Evolutionary conservation across 2,113 vertebrate genomes (phyloP).

Genomic region (Microcebus lehilahytsara): DNA sequence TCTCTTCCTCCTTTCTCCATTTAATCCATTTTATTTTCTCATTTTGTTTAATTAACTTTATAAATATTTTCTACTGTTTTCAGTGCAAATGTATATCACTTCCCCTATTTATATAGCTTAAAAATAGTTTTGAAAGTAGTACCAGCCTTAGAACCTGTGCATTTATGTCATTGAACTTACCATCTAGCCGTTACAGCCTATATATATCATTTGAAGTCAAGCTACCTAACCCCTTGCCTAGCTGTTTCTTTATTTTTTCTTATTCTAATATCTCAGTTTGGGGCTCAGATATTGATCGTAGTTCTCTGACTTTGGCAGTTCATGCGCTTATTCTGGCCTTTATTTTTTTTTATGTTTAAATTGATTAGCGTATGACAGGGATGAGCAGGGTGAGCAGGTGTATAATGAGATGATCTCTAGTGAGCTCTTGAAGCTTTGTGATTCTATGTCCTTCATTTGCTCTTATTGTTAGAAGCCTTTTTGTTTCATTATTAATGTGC

Average conservation of each 20-base stretch:
- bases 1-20: not conserved
- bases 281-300: not conserved
- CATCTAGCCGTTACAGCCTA: not conserved
- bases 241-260: not conserved
- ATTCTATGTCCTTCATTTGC: not conserved
- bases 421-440: not conserved
- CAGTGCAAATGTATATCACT: not conserved
- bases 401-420: not conserved
- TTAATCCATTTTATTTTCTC: not conserved
- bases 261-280: not conserved
- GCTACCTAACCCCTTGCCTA: not conserved
- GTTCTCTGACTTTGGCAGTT: not conserved
- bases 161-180: not conserved
- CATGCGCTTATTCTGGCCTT: not conserved
- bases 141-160: not conserved
- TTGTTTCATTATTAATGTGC: not conserved
- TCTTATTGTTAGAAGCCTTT: not conserved
- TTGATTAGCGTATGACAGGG: not conserved
- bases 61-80: not conserved
- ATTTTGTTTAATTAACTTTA: not conserved
- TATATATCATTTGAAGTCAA: not conserved
- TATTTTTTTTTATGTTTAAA: not conserved
- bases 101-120: not conserved
- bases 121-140: not conserved
- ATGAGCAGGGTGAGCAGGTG: not conserved